Evolutionary conservation across 2,888 invertebrate species (phyloP), one percentile per base, ranked within the genome.

Genomic region (Zaprionus bogoriensis): DNA sequence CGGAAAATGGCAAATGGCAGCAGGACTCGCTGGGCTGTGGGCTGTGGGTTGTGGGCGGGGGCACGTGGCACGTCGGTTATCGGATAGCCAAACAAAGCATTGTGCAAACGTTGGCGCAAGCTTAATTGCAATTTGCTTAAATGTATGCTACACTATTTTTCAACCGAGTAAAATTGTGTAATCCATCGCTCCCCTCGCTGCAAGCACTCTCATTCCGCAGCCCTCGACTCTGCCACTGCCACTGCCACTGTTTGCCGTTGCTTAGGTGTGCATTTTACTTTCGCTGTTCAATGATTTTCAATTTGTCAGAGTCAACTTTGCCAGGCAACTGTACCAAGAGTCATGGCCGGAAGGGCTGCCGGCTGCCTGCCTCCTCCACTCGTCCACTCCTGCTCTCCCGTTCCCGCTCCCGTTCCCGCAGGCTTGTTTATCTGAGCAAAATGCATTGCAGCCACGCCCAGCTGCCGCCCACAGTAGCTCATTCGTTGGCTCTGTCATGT

Each of bases 81-180:
- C 57, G 53, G 39, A 66, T 69, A 67, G 47, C 47, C 58, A 77
- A 69, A 67, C 75, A 81, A 68, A 61, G 63, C 74, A 60, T 51
- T 67, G 74, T 74, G 74, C 74, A 57, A 72, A 57, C 63, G 72
- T 60, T 67, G 73, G 52, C 63, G 44, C 52, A 74, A 62, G 71
- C 81, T 69, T 80, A 84, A 80, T 80, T 80, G 79, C 79, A 84
- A 84, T 80, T 85, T 82, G 82, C 85, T 85, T 73, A 84, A 75
- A 84, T 84, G 85, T 75, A 68, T 78, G 85, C 79, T 75, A 78
- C 70, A 65, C 79, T 75, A 82, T 80, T 78, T 84, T 81, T 74
- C 75, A 79, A 55, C 58, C 45, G 60, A 60, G 59, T 14, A 23
- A 22, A 28, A 41, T 53, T 54, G 41, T 54, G 53, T 52, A 63